These are phyloP conservation scores for Podarcis siculus DNA, from an alignment of 2,797 vertebrate species.

Conservation along the genomic window DNA sequence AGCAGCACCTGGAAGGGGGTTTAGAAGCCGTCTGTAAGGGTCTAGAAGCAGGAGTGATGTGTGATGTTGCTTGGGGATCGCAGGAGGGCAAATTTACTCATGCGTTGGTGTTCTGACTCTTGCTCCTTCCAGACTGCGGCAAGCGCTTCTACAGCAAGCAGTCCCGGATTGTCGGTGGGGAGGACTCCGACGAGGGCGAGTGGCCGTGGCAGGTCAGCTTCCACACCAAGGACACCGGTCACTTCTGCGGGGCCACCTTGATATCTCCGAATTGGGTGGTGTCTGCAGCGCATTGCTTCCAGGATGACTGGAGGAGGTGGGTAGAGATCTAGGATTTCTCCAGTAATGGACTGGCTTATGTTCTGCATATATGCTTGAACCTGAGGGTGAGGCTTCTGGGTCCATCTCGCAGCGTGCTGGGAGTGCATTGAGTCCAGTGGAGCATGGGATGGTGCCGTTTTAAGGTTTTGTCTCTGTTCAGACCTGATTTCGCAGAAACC, in stretches of 20 bases:
- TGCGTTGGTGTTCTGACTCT: rapidly evolving
- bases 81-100: not conserved
- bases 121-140: conserved; percentile 83
- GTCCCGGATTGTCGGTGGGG: conserved; percentile 90
- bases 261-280: conserved; percentile 87
- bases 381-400: too few species aligned
- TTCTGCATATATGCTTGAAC: not conserved
- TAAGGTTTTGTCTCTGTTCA: too few species aligned
- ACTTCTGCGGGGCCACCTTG: conserved; percentile 91
- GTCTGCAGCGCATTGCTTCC: conserved; percentile 93
- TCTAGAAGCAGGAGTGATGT: rapidly evolving
- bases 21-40: not conserved
- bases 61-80: rapidly evolving
- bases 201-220: conserved; percentile 98
- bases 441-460: too few species aligned
- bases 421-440: too few species aligned
- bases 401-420: too few species aligned
- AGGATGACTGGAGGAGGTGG: conserved; percentile 80
- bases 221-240: conserved; percentile 76
- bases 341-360: not conserved
- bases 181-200: conserved; percentile 83
- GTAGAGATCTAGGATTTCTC: not conserved
- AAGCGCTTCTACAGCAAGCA: conserved; percentile 76
- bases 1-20: too few species aligned
- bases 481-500: too few species aligned